Evolutionary conservation across 1,140 invertebrate genomes (phyloP).

Genomic region (Colletes latitarsis): DNA sequence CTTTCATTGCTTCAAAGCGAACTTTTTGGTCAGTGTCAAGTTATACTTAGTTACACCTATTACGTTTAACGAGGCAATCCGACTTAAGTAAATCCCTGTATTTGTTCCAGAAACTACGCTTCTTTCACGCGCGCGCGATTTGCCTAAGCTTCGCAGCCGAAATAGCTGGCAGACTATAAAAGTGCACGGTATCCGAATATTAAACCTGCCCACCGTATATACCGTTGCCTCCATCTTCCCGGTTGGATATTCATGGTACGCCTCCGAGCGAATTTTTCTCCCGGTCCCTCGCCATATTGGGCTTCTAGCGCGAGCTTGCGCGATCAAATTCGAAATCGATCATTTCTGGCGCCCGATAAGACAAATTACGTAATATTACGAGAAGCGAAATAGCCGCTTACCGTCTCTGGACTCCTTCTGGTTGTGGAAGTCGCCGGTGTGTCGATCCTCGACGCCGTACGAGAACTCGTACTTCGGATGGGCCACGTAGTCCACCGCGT

Average conservation of each 20-base stretch:
- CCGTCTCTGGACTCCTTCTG: slow-evolving; percentile 84
- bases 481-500: slow-evolving; percentile 75
- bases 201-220: background rate
- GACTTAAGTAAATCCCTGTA: too few relatives aligned
- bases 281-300: background rate
- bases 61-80: too few relatives aligned
- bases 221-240: background rate
- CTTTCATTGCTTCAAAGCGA: too few relatives aligned
- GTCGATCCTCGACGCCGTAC: slow-evolving; percentile 84
- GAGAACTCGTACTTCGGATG: slow-evolving; percentile 84
- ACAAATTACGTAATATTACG: too few relatives aligned
- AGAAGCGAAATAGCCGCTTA: slow-evolving; percentile 40
- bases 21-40: too few relatives aligned
- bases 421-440: slow-evolving; percentile 84
- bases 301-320: background rate
- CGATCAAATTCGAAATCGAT: background rate
- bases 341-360: too few relatives aligned
- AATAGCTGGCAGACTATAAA: background rate
- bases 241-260: slow-evolving; percentile 3
- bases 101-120: background rate
- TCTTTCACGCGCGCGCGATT: too few relatives aligned
- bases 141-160: too few relatives aligned
- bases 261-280: slow-evolving; percentile 13
- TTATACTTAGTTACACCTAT: too few relatives aligned
- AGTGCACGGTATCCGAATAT: slow-evolving; percentile 15